Conservation (phyloP, 1,140 invertebrate genomes). For the Listronotus bonariensis region DNA sequence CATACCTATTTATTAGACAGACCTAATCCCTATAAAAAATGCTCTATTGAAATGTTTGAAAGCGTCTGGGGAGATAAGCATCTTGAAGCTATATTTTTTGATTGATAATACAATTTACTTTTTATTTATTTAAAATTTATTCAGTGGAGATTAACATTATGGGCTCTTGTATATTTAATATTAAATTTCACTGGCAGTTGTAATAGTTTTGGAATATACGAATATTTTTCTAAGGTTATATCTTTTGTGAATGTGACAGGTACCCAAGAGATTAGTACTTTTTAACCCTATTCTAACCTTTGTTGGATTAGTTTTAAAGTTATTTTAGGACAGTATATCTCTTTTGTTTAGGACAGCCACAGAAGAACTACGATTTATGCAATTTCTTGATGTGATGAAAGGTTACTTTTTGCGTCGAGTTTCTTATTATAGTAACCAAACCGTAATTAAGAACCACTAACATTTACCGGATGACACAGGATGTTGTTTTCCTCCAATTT, state of each 20-base stretch:
- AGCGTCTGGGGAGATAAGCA: slow-evolving; percentile 27
- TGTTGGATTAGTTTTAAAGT: no score
- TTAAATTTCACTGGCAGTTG: slow-evolving; percentile 25
- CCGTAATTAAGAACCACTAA: no score
- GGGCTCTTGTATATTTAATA: slow-evolving; percentile 20
- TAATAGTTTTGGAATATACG: slow-evolving; percentile 19
- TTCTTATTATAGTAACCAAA: no score
- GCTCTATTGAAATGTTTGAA: slow-evolving; percentile 31
- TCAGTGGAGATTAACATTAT: slow-evolving; percentile 32
- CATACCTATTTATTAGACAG: slow-evolving; percentile 11
- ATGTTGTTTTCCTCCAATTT: no score
- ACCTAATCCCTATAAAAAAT: slow-evolving; percentile 33
- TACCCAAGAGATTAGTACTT: slow-evolving; percentile 21
- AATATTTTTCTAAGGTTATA: slow-evolving; percentile 18
- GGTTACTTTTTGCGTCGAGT: no score
- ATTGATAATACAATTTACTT: slow-evolving; percentile 35
- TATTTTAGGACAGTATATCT: no score
- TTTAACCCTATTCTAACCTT: no score
- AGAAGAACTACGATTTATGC: no score
- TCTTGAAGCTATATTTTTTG: slow-evolving; percentile 31
- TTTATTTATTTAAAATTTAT: slow-evolving; percentile 32
- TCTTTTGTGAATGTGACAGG: slow-evolving; percentile 15
- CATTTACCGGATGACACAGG: no score
- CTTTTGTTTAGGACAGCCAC: no score
- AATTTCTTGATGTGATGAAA: no score